Conservation (phyloP, 2,113 vertebrate species). For the Monopterus albus region DNA sequence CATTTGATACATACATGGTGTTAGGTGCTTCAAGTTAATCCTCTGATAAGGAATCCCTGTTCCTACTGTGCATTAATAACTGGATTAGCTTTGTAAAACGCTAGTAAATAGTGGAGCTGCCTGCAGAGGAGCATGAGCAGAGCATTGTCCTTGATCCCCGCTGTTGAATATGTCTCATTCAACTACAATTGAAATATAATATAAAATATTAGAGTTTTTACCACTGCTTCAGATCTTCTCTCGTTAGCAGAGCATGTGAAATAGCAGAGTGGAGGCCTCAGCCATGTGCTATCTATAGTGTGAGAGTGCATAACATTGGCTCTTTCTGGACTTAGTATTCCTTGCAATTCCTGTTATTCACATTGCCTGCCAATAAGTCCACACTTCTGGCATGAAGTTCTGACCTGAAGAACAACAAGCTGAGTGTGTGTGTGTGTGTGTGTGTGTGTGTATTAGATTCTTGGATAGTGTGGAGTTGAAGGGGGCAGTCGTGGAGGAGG, state of each 20-base stretch:
- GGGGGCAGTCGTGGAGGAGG: constrained; percentile 21
- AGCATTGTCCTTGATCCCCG: constrained; percentile 22
- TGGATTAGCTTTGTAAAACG: constrained; percentile 58
- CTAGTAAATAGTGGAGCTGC: constrained; percentile 39
- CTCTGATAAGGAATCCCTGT: constrained; percentile 63
- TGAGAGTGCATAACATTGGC: constrained; percentile 9
- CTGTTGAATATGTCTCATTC: constrained; percentile 31
- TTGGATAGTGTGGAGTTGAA: constrained; percentile 20
- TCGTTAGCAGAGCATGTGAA: constrained; percentile 1
- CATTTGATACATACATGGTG: constrained; percentile 44
- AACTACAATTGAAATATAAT: no score
- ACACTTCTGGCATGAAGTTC: constrained; percentile 26
- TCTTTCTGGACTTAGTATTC: constrained; percentile 48
- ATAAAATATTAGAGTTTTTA: constrained; percentile 11
- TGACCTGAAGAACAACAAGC: constrained; percentile 47
- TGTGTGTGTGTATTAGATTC: constrained; percentile 31
- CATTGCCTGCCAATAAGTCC: constrained; percentile 48
- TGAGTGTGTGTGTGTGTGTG: constrained; percentile 7
- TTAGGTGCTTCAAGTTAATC: constrained; percentile 60
- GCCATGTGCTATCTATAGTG: constrained; percentile 44
- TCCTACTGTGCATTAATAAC: constrained; percentile 66
- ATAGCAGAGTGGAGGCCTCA: constrained; percentile 7
- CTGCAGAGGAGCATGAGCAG: neutral
- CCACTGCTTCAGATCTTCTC: neutral
- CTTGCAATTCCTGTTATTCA: constrained; percentile 54